These are phyloP conservation scores for Bubo bubo DNA, from an alignment of 2,113 vertebrate genomes.

Conservation along the genomic window DNA sequence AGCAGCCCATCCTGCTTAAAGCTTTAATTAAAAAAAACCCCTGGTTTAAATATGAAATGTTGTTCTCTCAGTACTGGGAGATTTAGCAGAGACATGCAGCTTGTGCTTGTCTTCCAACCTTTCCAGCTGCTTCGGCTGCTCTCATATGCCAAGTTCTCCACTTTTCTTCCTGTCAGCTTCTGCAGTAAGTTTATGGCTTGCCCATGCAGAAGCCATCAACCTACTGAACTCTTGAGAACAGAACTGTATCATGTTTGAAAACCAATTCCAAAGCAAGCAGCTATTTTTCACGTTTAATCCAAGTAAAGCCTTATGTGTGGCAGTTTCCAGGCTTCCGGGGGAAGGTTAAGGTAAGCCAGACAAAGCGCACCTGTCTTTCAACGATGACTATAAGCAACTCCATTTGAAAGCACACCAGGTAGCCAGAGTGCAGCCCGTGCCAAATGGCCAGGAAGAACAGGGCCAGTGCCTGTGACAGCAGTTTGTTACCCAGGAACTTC, in stretches of 20 bases:
- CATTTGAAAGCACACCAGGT: conserved; percentile 96
- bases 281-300: background rate
- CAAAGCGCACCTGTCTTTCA: conserved; percentile 86
- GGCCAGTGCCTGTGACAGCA: conserved; percentile 86
- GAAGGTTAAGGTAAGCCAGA: background rate
- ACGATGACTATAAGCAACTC: conserved; percentile 92
- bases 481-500: conserved; percentile 92
- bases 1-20: background rate
- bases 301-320: background rate
- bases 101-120: background rate
- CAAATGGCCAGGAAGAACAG: conserved; percentile 91
- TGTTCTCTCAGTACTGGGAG: background rate
- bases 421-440: conserved; percentile 95
- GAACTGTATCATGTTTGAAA: background rate
- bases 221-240: background rate
- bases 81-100: background rate
- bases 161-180: background rate
- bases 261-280: background rate
- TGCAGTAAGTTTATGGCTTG: background rate
- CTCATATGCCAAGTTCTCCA: background rate
- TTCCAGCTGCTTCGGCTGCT: background rate
- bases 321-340: background rate
- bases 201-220: background rate
- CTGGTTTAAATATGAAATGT: background rate
- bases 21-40: background rate